Percentiles rank a stretch among this genome's conserved stretches.
phyloP scores from a whole-genome alignment of 1,140 invertebrate genomes.

The Frieseomelitta varia region DNA sequence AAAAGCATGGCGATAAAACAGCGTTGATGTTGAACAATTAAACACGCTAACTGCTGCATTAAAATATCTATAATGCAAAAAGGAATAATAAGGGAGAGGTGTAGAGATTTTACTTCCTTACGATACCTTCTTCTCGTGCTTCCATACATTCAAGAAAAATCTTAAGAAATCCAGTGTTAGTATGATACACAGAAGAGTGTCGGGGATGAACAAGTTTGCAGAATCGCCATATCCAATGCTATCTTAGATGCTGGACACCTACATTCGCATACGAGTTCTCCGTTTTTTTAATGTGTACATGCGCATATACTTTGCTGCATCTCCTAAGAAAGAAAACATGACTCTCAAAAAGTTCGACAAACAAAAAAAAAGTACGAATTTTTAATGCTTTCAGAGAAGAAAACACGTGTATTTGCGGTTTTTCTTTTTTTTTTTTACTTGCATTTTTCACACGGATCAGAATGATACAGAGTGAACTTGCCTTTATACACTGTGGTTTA shows the following conservation, averaged over 20 bases:
- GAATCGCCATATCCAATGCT: constrained; percentile 27
- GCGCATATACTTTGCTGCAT: constrained; percentile 37
- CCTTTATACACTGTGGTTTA: constrained; percentile 34
- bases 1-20: not conserved
- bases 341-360: constrained; percentile 55
- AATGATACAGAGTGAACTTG: constrained; percentile 39
- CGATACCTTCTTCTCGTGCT: constrained; percentile 54
- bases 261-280: constrained; percentile 46
- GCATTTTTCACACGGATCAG: constrained; percentile 26
- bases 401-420: constrained; percentile 2
- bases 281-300: constrained; percentile 19
- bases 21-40: not conserved
- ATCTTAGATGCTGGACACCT: constrained; percentile 40
- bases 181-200: constrained; percentile 29
- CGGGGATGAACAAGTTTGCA: constrained; percentile 30
- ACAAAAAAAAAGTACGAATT: constrained; percentile 12
- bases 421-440: constrained; percentile 32
- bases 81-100: not conserved
- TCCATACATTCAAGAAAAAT: constrained; percentile 27
- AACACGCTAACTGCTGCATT: not conserved
- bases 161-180: constrained; percentile 44
- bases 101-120: constrained; percentile 50
- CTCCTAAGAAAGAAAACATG: constrained; percentile 68
- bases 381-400: constrained; percentile 13
- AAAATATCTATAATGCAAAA: not conserved